Evolutionary conservation across 2,797 vertebrate genomes (phyloP).

Genomic region (Brachyalestes nurse): DNA sequence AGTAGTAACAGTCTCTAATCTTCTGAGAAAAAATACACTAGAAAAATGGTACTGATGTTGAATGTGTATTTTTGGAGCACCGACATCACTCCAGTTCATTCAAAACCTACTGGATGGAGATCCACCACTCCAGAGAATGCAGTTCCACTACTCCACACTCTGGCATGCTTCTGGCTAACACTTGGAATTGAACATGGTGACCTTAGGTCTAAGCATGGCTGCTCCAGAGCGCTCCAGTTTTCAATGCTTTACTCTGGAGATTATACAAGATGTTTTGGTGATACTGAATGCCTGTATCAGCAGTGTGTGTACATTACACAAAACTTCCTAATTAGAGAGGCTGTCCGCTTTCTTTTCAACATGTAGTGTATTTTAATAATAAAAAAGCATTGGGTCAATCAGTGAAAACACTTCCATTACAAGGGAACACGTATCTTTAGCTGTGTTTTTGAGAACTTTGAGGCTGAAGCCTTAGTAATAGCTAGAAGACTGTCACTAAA

Average conservation of each 20-base stretch:
- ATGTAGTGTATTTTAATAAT: not conserved
- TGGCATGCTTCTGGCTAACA: too few relatives aligned
- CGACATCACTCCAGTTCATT: not conserved
- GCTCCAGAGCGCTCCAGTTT: not conserved
- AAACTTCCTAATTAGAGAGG: not conserved
- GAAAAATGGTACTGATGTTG: not conserved
- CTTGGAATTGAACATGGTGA: too few relatives aligned
- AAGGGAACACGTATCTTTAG: too few relatives aligned
- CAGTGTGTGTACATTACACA: not conserved
- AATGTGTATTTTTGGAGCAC: not conserved
- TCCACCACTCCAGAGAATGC: not conserved
- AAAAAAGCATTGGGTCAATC: too few relatives aligned
- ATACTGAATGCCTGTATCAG: too few relatives aligned
- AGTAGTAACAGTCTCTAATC: too few relatives aligned
- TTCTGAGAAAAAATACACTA: too few relatives aligned
- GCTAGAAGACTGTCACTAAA: too few relatives aligned
- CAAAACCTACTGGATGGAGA: not conserved
- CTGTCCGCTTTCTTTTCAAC: not conserved
- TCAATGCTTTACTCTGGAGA: not conserved
- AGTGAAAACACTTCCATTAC: too few relatives aligned
- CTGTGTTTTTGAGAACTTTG: too few relatives aligned
- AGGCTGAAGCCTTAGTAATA: too few relatives aligned
- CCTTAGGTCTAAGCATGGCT: not conserved
- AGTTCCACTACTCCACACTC: not conserved
- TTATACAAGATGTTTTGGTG: too few relatives aligned